A percentile compares a stretch with the other conserved stretches of the same genome.
These are phyloP conservation scores for Actinia equina DNA, from an alignment of 64 coral and sea anemone genomes.

Conservation along the genomic window DNA sequence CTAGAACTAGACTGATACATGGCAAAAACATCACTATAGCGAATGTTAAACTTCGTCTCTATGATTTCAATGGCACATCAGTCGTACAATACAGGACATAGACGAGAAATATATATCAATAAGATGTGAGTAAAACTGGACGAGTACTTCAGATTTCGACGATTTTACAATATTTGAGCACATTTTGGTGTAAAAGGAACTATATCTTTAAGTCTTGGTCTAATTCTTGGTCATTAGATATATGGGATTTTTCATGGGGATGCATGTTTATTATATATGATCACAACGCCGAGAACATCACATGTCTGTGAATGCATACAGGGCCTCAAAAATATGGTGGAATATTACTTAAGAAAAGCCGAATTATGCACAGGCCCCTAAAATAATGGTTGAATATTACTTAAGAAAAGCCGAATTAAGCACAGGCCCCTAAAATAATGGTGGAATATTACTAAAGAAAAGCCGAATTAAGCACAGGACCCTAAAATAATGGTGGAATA, in stretches of 20 bases:
- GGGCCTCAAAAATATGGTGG: not conserved
- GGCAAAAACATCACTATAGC: not conserved
- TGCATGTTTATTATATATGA: not conserved
- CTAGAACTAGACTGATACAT: not conserved
- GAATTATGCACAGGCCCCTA: too few species aligned
- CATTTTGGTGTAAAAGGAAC: not conserved
- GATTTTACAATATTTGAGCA: slow-evolving; percentile 15
- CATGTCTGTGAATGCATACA: not conserved
- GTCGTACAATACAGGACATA: not conserved
- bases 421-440: too few species aligned
- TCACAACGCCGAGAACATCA: not conserved
- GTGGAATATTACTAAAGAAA: not conserved
- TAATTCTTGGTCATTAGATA: slow-evolving; percentile 20
- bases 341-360: not conserved
- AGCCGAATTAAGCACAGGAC: too few species aligned
- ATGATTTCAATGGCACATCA: not conserved
- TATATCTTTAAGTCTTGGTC: slow-evolving; percentile 12
- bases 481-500: too few species aligned
- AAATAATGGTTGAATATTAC: too few species aligned
- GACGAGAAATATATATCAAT: slow-evolving; percentile 19
- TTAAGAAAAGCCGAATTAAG: too few species aligned
- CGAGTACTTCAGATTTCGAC: slow-evolving; percentile 10
- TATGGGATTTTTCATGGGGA: not conserved
- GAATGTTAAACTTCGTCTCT: not conserved
- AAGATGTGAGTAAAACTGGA: not conserved